These are phyloP conservation scores for Hylyphantes graminicola DNA, from an alignment of 1,140 invertebrate species.

Conservation along the genomic window DNA sequence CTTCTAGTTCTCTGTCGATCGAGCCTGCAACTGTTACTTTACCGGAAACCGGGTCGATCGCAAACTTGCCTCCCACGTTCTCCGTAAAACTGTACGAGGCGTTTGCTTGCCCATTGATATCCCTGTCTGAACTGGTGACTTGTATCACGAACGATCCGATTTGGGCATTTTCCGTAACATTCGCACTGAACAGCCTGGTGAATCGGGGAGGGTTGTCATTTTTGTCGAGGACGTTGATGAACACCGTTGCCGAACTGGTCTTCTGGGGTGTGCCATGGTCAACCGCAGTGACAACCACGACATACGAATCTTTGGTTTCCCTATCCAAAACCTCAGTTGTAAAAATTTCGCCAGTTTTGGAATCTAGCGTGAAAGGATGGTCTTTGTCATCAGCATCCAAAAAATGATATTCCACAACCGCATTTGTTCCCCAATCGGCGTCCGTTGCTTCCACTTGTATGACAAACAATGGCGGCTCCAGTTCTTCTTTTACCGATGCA, in stretches of 20 bases:
- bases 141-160: constrained; percentile 91
- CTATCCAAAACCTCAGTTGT: constrained; percentile 87
- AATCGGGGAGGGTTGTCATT: constrained; percentile 96
- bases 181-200: constrained; percentile 89
- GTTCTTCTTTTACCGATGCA: constrained; percentile 85
- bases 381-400: constrained; percentile 68
- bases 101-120: constrained; percentile 88
- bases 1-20: constrained; percentile 88
- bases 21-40: constrained; percentile 89
- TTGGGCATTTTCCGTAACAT: constrained; percentile 94
- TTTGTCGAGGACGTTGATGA: constrained; percentile 87
- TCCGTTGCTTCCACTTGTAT: constrained; percentile 84
- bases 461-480: constrained; percentile 81
- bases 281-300: constrained; percentile 84
- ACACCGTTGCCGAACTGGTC: constrained; percentile 85
- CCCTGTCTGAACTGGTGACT: constrained; percentile 90
- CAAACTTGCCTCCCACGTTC: constrained; percentile 88
- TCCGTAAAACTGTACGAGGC: constrained; percentile 89
- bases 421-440: constrained; percentile 87
- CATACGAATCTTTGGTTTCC: constrained; percentile 86
- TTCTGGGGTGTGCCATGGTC: constrained; percentile 86
- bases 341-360: constrained; percentile 84
- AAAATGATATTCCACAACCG: constrained; percentile 82
- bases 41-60: constrained; percentile 86
- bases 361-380: constrained; percentile 81